phyloP scores from a whole-genome alignment of 2,113 vertebrate genomes.

The Eretmochelys imbricata region DNA sequence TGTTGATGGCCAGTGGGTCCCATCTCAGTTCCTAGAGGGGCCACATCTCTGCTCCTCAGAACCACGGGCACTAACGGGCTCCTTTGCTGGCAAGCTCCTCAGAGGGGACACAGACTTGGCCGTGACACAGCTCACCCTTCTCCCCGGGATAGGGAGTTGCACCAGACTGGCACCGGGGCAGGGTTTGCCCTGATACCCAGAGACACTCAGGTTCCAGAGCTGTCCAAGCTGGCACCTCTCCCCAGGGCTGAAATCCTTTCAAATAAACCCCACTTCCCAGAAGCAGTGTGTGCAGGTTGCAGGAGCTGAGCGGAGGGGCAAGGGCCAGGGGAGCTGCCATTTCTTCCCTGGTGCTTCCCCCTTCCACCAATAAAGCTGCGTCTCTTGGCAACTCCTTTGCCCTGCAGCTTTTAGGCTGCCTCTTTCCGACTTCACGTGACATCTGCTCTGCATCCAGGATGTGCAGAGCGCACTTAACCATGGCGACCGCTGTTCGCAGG shows the following conservation, averaged over 20 bases:
- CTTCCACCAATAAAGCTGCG: background rate
- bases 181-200: background rate
- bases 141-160: background rate
- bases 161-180: background rate
- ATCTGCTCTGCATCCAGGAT: too few species aligned
- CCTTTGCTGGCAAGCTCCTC: background rate
- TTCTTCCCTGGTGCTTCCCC: too few species aligned
- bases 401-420: accelerated
- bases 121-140: background rate
- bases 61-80: background rate
- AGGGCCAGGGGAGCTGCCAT: too few species aligned
- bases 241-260: too few species aligned
- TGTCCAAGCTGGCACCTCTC: too few species aligned
- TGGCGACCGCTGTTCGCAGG: accelerated
- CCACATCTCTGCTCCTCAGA: background rate
- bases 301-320: too few species aligned
- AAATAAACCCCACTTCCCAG: too few species aligned
- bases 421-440: too few species aligned
- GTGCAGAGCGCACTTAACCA: too few species aligned
- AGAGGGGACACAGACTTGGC: background rate
- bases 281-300: too few species aligned
- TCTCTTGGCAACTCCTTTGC: accelerated
- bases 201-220: too few species aligned
- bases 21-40: background rate
- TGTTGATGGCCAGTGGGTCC: background rate